Evolutionary conservation across 2,888 invertebrate genomes (phyloP), one percentile per base, ranked within the genome.

Genomic region (Camponotus fellah): DNA sequence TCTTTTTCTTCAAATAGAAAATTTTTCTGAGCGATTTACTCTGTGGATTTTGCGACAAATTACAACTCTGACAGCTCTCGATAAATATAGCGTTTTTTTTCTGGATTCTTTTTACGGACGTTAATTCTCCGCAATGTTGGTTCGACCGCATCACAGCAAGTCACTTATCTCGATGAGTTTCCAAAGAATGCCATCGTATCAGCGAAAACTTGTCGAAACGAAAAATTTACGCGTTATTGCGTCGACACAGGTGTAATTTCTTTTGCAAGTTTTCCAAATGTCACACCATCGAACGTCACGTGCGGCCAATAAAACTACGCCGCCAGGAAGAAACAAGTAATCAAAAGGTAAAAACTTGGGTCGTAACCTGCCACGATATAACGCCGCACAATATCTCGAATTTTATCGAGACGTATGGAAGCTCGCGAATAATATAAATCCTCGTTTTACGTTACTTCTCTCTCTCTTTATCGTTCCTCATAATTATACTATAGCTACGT

Each of bases 151-250:
- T 79, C 79, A 46, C 60, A 79, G 58, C 58, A 21, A 43, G 21
- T 60, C 72, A 79, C 79, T 79, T 79, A 79, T 21, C 46, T 60
- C 79, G 79, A 79, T 79, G 72, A 79, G 79, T 72, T 79, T 71
- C 60, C 46, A 17, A 26, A 60, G 26, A 71, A 71, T 46, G 26
- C 79, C 60, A 56, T 40, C 40, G 32, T n/a, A 26, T 32, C 49
- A 26, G 10, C 37, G 79, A 26, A 60, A 72, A 72, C 79, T 79
- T 79, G 72, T 79, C 79, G 60, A 60, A 79, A 17, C 17, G 49
- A 60, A 60, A 21, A 72, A 79, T 60, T 60, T 79, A 53, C 71
- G 71, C 71, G 79, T 79, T 79, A 79, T 71, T 79, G 71, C 60
- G 72, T 14, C 72, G 43, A 34, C 46, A 60, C 72, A 72, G 37